Conservation (phyloP, 2,797 vertebrate species). For the Enteromius viviparus region DNA sequence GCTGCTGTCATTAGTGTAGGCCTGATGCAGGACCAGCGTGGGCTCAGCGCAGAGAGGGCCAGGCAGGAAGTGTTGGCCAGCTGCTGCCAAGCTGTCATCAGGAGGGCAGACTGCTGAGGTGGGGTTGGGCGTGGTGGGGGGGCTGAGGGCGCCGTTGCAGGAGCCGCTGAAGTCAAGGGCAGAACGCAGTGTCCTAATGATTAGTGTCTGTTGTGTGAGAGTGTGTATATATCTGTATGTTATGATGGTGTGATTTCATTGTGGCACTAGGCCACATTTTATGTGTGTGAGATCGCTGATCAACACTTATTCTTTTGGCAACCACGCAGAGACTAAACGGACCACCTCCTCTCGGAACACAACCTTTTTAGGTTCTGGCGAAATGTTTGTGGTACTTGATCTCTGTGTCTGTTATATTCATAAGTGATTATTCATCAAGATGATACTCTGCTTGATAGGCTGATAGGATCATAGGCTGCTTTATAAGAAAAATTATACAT, state of each 20-base stretch:
- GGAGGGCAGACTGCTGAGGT: slow-evolving; percentile 62
- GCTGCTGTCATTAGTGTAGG: slow-evolving; percentile 70
- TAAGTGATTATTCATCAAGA: slow-evolving; percentile 20
- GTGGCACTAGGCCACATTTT: slow-evolving; percentile 27
- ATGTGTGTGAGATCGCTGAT: slow-evolving; percentile 5
- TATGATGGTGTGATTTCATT: slow-evolving; percentile 11
- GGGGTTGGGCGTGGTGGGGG: slow-evolving; percentile 15
- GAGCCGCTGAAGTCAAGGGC: slow-evolving; percentile 57
- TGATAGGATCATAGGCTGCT: background rate
- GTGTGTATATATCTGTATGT: slow-evolving; percentile 2
- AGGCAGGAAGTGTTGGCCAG: slow-evolving; percentile 61
- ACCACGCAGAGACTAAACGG: slow-evolving; percentile 1
- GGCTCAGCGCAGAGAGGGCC: slow-evolving; percentile 53
- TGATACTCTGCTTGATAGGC: background rate
- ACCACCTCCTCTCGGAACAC: slow-evolving; percentile 26
- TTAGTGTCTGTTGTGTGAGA: slow-evolving; percentile 18
- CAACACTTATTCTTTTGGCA: slow-evolving; percentile 30
- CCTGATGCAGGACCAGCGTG: slow-evolving; percentile 66
- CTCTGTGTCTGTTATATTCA: background rate
- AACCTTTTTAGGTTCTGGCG: slow-evolving; percentile 62
- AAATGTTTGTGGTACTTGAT: slow-evolving; percentile 5
- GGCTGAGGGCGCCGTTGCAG: slow-evolving; percentile 46
- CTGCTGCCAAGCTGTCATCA: slow-evolving; percentile 72
- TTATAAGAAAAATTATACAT: slow-evolving; percentile 46
- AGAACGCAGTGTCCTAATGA: slow-evolving; percentile 53